Evolutionary conservation across 2,888 invertebrate genomes (phyloP).

Genomic region (Latrodectus elegans): DNA sequence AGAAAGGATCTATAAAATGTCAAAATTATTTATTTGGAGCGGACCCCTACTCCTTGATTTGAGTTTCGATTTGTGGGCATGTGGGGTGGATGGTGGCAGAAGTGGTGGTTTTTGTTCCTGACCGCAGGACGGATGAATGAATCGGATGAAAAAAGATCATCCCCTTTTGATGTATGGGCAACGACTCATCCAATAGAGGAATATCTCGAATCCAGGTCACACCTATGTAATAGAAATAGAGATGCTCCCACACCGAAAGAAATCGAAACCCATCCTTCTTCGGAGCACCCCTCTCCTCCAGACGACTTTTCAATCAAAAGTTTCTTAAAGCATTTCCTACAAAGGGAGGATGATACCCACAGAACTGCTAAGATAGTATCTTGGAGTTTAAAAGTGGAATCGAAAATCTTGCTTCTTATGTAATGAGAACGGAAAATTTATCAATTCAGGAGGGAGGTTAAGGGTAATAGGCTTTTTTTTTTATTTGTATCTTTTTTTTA

Average conservation of each 20-base stretch:
- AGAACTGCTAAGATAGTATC: too few relatives aligned
- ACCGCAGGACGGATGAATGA: slow-evolving; percentile 53
- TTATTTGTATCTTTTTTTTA: too few relatives aligned
- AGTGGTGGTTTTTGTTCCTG: slow-evolving; percentile 52
- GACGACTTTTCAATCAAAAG: slow-evolving; percentile 3
- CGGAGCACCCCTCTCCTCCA: background rate
- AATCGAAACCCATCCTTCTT: slow-evolving; percentile 22
- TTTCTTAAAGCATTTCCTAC: background rate
- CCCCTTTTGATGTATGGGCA: slow-evolving; percentile 59
- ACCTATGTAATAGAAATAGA: slow-evolving; percentile 62
- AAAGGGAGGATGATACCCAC: background rate
- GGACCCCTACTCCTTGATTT: slow-evolving; percentile 33
- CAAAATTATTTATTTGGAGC: slow-evolving; percentile 6
- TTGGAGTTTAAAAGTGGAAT: too few relatives aligned
- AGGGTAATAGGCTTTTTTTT: too few relatives aligned
- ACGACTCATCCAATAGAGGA: slow-evolving; percentile 61
- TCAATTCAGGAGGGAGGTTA: too few relatives aligned
- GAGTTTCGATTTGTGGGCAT: slow-evolving; percentile 57
- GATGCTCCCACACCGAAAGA: slow-evolving; percentile 16
- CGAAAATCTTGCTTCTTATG: too few relatives aligned
- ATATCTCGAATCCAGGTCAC: slow-evolving; percentile 60
- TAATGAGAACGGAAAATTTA: too few relatives aligned
- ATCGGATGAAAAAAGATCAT: slow-evolving; percentile 57
- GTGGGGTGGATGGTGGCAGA: slow-evolving; percentile 8
- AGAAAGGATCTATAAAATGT: background rate